These are phyloP conservation scores for Metridium senile DNA, from an alignment of 92 coral and sea anemone species.

Conservation along the genomic window DNA sequence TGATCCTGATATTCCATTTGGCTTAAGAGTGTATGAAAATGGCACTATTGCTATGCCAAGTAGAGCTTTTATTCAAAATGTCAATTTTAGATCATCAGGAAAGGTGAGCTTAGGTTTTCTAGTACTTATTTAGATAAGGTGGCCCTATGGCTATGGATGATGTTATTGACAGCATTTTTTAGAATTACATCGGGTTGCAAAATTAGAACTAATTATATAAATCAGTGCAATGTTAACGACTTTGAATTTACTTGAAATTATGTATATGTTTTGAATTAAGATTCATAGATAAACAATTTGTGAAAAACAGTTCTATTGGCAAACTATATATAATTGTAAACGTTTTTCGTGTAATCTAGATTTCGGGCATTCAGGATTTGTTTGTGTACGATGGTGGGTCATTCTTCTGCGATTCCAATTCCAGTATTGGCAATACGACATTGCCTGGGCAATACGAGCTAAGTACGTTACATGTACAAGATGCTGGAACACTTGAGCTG, in stretches of 20 bases:
- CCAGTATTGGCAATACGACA: slow-evolving; percentile 54
- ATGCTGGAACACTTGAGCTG: slow-evolving; percentile 57
- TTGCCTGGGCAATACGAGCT: slow-evolving; percentile 48
- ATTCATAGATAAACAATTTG: too few species aligned
- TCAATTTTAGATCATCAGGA: slow-evolving; percentile 61
- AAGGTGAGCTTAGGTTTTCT: slow-evolving; percentile 37
- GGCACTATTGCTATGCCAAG: slow-evolving; percentile 59
- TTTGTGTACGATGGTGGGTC: slow-evolving; percentile 66
- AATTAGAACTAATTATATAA: too few species aligned
- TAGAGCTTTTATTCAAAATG: slow-evolving; percentile 64
- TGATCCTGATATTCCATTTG: slow-evolving; percentile 69
- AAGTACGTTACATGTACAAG: slow-evolving; percentile 56
- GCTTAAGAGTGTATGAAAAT: slow-evolving; percentile 63
- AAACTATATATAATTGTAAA: too few species aligned
- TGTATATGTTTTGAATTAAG: too few species aligned
- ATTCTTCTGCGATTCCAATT: slow-evolving; percentile 53
- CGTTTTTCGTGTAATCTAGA: slow-evolving; percentile 23
- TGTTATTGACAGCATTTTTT: too few species aligned
- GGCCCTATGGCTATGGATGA: too few species aligned
- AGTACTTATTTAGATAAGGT: too few species aligned
- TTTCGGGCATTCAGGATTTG: slow-evolving; percentile 60
- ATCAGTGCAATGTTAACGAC: too few species aligned
- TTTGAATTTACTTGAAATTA: too few species aligned
- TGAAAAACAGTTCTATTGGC: too few species aligned
- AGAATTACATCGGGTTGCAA: too few species aligned